phyloP scores from a whole-genome alignment of 2,113 vertebrate genomes.

The Ictalurus punctatus region DNA sequence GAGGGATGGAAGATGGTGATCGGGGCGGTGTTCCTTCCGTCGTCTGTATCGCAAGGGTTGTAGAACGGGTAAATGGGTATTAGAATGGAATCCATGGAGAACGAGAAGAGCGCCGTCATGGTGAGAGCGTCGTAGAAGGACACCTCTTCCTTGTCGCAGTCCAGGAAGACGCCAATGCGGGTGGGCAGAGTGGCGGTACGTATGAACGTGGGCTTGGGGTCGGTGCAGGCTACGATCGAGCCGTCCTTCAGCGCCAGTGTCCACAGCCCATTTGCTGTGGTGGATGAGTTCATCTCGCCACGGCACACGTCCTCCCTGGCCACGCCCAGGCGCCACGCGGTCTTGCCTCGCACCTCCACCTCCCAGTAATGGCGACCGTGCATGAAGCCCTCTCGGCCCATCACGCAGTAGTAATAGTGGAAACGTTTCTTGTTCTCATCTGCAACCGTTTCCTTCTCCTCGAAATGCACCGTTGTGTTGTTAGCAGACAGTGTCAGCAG shows the following conservation, averaged over 20 bases:
- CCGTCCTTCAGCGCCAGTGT: slow-evolving; percentile 68
- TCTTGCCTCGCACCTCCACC: slow-evolving; percentile 69
- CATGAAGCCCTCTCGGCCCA: slow-evolving; percentile 66
- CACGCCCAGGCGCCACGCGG: slow-evolving; percentile 74
- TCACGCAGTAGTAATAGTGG: slow-evolving; percentile 70
- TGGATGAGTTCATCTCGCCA: slow-evolving; percentile 66
- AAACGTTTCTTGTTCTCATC: slow-evolving; percentile 64
- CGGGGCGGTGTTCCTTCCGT: slow-evolving; percentile 65
- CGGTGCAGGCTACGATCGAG: slow-evolving; percentile 66
- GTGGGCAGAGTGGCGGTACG: slow-evolving; percentile 52
- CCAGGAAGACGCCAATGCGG: slow-evolving; percentile 73
- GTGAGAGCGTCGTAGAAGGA: slow-evolving; percentile 74
- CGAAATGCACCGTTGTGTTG: slow-evolving; percentile 63
- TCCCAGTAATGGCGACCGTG: slow-evolving; percentile 77
- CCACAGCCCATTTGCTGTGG: slow-evolving; percentile 69
- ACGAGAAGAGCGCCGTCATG: slow-evolving; percentile 71
- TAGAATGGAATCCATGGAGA: slow-evolving; percentile 59
- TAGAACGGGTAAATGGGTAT: slow-evolving; percentile 70
- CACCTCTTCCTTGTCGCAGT: slow-evolving; percentile 73
- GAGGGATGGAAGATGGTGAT: slow-evolving; percentile 67
- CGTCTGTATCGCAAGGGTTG: slow-evolving; percentile 63
- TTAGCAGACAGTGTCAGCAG: slow-evolving; percentile 63
- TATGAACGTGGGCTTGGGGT: slow-evolving; percentile 67
- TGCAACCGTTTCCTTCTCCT: slow-evolving; percentile 55
- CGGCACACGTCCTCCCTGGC: slow-evolving; percentile 67